Evolutionary conservation across 2,113 vertebrate genomes (phyloP), one percentile per base, ranked within the genome.

Genomic region (Macrotis lagotis): DNA sequence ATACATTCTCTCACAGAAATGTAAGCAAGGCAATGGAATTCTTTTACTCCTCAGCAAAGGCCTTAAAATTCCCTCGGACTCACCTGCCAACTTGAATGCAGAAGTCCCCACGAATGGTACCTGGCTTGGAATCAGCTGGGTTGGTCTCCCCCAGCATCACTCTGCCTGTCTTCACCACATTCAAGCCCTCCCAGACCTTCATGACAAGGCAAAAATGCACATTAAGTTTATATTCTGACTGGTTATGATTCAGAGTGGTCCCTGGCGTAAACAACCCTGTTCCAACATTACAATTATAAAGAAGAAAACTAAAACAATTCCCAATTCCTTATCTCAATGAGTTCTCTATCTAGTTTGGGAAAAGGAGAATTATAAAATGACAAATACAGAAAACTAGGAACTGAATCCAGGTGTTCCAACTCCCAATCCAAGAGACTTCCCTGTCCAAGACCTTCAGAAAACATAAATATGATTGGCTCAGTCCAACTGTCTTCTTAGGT

Each of bases 71-170:
- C 50, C 50, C 47, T 51, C 95, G 11, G 44, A 97, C 98, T 98
- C 96, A 99, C 99, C 98, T 99, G 98, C 98, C 98, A 92, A 99
- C 99, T n/a, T 99, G 99, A 92, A 99, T 99, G 83, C 99, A 99
- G 97, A 99, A 99, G 97, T 99, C 99, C 91, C 99, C 99, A 92
- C 99, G 99, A 97, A 99, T 99, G 96, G 99, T 99, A 95, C 99
- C 99, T 0, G 99, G 99, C 96, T 99, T 99, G 5, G 99, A 99
- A 83, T 99, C 99, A 0, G 99, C 99, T 0, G 99, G 99, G 96
- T 99, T 99, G 92, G 99, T 99, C 98, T 99, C 99, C 0, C 99
- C 99, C 93, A 99, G 98, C 99, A 99, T 99, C 93, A 99, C 97
- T 89, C 99, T 98, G 94, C 99, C 99, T 0, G 99, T 99, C 98